Base-by-base conservation (phyloP, 2,797 vertebrate species). In the Halcyon chelicuti region DNA sequence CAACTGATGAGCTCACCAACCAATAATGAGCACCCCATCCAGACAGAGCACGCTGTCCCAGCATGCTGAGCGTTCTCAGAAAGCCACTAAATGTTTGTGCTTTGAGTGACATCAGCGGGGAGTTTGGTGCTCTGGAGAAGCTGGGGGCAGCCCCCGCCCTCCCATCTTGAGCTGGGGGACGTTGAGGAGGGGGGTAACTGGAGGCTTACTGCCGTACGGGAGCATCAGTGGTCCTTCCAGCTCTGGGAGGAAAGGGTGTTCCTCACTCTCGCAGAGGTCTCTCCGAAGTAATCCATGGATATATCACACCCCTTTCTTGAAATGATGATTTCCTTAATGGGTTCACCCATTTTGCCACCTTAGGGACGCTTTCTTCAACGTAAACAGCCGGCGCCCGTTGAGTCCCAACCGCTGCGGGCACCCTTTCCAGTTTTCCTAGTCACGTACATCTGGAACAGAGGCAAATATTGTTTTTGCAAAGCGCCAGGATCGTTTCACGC, bases 401-500 rank as follows among this genome's bases (percentile, higher is more conserved):
- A 37, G 63, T 22, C 26, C 54, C 68, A 61, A 68, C n/a, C 2
- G 6, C 83, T 40, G 16, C 16, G 62, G 63, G 19, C 26, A 37
- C 74, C 12, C 10, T 49, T 92, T 79, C 40, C 44, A 16, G 5
- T 54, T 66, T 51, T 82, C 46, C n/a, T 70, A 61, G 67, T 63
- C 75, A 10, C 2, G 5, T 42, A 1, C 28, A 33, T 76, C 26
- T 37, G 61, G 74, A 84, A 47, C 23, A 71, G 75, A 75, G 67
- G 44, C 11, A 77, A 40, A 88, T 17, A 23, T 46, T 91, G 35
- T 54, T 90, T 84, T 63, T 63, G 63, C 31, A 61, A 86, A 54
- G 42, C 40, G 51, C 14, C 47, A 60, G 63, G 47, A 55, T 65
- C 42, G 2, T n/a, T 78, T 84, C 35, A 18, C 22, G 23, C 9